These are phyloP conservation scores for Todus mexicanus DNA, from an alignment of 2,797 vertebrate species.

Conservation along the genomic window DNA sequence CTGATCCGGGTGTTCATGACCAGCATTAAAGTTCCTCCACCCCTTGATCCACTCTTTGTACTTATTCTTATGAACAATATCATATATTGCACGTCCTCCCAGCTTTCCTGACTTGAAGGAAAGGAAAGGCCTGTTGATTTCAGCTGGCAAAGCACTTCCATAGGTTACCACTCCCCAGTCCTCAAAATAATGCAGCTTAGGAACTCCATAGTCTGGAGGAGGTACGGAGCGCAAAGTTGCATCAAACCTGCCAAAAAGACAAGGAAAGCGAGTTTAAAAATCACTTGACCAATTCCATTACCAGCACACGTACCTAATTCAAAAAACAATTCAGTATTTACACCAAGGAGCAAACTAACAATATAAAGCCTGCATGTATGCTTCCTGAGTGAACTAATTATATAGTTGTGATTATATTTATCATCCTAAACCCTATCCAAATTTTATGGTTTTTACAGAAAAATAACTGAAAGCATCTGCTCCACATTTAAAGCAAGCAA, in stretches of 20 bases:
- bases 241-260: constrained; percentile 84
- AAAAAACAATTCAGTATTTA: accelerated
- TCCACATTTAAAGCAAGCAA: neutral
- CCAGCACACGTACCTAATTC: neutral
- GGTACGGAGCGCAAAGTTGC: constrained; percentile 82
- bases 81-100: constrained; percentile 94
- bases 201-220: constrained; percentile 86
- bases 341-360: neutral
- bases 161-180: constrained; percentile 99
- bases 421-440: neutral
- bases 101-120: constrained; percentile 98
- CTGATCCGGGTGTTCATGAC: constrained; percentile 96
- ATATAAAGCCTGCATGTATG: neutral
- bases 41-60: constrained; percentile 96
- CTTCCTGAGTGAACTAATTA: neutral
- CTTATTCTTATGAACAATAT: constrained; percentile 93
- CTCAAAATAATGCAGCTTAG: constrained; percentile 90
- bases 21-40: constrained; percentile 96
- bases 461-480: neutral
- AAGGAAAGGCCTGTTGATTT: constrained; percentile 88
- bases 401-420: neutral
- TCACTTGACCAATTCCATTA: neutral
- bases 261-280: neutral
- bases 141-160: constrained; percentile 85
- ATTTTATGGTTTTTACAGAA: neutral